phyloP scores from a whole-genome alignment of 2,113 vertebrate species.

The Irena cyanogastra region DNA sequence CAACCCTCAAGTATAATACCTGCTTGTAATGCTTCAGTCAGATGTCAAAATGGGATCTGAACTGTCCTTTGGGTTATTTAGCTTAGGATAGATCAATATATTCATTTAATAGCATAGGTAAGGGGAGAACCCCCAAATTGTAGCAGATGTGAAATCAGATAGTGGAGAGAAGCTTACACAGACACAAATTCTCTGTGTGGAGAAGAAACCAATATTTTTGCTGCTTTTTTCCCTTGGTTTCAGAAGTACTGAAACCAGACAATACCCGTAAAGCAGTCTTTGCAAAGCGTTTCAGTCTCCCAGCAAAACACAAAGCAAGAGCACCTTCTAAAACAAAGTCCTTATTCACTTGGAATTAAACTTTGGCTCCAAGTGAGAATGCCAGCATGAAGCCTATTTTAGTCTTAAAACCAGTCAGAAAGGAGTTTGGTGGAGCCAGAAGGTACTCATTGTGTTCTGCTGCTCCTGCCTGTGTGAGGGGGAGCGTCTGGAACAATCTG shows the following conservation, averaged over 20 bases:
- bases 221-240: background rate
- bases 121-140: background rate
- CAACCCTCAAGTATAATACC: background rate
- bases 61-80: background rate
- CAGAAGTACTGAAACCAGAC: background rate
- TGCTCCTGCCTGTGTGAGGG: background rate
- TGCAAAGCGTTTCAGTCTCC: background rate
- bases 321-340: background rate
- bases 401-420: background rate
- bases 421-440: background rate
- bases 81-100: background rate
- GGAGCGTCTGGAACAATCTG: background rate
- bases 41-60: background rate
- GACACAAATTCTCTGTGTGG: background rate
- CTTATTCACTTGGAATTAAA: background rate
- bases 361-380: background rate
- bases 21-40: background rate
- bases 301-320: background rate
- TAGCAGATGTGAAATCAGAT: background rate
- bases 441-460: background rate
- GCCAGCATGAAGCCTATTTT: background rate
- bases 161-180: background rate
- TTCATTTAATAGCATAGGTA: background rate
- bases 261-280: background rate
- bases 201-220: background rate